Evolutionary conservation across 2,888 invertebrate genomes (phyloP).

Genomic region (Phaedon cochleariae): DNA sequence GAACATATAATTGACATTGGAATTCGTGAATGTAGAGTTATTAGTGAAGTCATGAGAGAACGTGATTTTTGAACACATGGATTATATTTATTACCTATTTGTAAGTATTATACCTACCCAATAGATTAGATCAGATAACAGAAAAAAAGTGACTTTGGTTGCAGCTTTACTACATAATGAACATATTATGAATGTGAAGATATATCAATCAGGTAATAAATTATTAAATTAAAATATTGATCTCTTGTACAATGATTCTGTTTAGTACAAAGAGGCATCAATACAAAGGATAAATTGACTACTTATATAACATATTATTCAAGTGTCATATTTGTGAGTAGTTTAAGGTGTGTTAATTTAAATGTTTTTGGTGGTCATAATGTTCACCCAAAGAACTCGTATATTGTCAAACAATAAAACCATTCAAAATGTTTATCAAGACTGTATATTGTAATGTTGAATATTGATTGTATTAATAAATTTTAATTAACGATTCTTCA

Average conservation of each 20-base stretch:
- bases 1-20: not conserved
- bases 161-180: not conserved
- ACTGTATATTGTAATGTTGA: conserved; percentile 41
- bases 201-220: not conserved
- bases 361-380: conserved; percentile 13
- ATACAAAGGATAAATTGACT: not conserved
- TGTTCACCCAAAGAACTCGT: conserved; percentile 23
- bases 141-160: not conserved
- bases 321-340: conserved; percentile 16
- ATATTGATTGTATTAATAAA: conserved; percentile 23
- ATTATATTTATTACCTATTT: conserved; percentile 3
- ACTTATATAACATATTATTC: not conserved
- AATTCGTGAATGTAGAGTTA: not conserved
- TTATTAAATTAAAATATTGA: not conserved
- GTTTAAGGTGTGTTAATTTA: conserved; percentile 1
- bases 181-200: not conserved
- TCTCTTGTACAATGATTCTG: conserved; percentile 11
- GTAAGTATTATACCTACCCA: not conserved
- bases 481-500: conserved; percentile 17
- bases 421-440: conserved; percentile 34
- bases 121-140: not conserved
- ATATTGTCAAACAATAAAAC: conserved; percentile 29
- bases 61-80: not conserved
- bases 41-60: not conserved
- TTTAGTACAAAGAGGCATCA: not conserved